These are phyloP conservation scores for Charanyca ferruginea DNA, from an alignment of 2,888 invertebrate species.

Conservation along the genomic window DNA sequence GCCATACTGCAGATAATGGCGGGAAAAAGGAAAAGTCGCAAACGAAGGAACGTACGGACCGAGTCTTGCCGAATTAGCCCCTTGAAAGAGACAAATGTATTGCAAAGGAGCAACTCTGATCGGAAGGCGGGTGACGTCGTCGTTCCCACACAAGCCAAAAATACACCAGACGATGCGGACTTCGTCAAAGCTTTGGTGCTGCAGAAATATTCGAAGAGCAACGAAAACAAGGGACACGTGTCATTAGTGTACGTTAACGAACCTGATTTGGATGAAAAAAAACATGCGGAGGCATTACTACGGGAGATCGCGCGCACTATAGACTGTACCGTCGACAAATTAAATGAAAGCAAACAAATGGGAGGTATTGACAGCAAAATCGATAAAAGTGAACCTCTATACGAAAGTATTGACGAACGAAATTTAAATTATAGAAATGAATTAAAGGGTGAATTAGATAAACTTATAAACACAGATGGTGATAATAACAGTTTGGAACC, in stretches of 20 bases:
- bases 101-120: constrained; percentile 78
- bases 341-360: constrained; percentile 82
- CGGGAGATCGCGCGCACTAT: constrained; percentile 86
- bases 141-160: constrained; percentile 80
- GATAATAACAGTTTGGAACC: constrained; percentile 68
- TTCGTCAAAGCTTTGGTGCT: constrained; percentile 86
- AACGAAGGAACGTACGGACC: constrained; percentile 74
- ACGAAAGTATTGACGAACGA: constrained; percentile 77
- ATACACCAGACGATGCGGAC: constrained; percentile 81
- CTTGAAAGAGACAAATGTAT: constrained; percentile 75
- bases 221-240: constrained; percentile 85
- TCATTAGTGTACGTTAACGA: constrained; percentile 85
- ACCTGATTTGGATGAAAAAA: constrained; percentile 82
- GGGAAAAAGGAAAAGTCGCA: constrained; percentile 81
- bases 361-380: constrained; percentile 79
- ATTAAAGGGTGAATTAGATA: constrained; percentile 80
- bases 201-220: constrained; percentile 85
- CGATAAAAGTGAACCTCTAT: constrained; percentile 72
- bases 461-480: constrained; percentile 66
- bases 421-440: constrained; percentile 78
- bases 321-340: constrained; percentile 84
- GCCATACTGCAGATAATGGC: constrained; percentile 88
- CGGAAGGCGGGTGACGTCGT: constrained; percentile 66
- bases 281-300: constrained; percentile 85
- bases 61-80: constrained; percentile 81